Conservation (phyloP, 1,140 invertebrate genomes). For the Heliconius himera region DNA sequence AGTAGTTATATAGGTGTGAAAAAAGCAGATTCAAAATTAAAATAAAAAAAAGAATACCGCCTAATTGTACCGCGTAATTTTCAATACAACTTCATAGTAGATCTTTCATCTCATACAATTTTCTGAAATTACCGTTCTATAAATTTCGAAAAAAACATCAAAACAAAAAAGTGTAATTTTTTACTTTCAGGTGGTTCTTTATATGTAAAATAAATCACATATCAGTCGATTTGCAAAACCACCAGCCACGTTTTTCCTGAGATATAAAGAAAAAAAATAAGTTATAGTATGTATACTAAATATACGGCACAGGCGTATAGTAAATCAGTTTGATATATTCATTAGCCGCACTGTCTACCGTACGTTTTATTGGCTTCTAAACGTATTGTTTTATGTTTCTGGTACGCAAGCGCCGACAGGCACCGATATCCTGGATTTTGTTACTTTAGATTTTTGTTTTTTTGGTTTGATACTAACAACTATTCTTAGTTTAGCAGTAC, state of each 20-base stretch:
- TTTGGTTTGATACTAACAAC: background rate
- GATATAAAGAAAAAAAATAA: conserved; percentile 28
- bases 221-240: background rate
- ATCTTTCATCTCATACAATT: no score
- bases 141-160: no score
- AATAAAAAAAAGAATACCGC: no score
- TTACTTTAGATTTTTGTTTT: conserved; percentile 19
- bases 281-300: conserved; percentile 15
- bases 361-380: conserved; percentile 37
- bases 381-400: conserved; percentile 33
- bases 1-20: no score
- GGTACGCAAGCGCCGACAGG: conserved; percentile 19
- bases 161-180: no score
- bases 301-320: conserved; percentile 10
- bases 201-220: no score
- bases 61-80: no score
- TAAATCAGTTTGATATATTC: conserved; percentile 45
- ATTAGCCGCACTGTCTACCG: conserved; percentile 40
- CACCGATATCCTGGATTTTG: conserved; percentile 27
- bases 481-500: background rate
- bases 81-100: no score
- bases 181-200: no score
- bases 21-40: no score
- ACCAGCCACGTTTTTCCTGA: background rate
- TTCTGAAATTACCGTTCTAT: no score